phyloP scores from a whole-genome alignment of 2,113 vertebrate genomes.

The Pitta sordida region DNA sequence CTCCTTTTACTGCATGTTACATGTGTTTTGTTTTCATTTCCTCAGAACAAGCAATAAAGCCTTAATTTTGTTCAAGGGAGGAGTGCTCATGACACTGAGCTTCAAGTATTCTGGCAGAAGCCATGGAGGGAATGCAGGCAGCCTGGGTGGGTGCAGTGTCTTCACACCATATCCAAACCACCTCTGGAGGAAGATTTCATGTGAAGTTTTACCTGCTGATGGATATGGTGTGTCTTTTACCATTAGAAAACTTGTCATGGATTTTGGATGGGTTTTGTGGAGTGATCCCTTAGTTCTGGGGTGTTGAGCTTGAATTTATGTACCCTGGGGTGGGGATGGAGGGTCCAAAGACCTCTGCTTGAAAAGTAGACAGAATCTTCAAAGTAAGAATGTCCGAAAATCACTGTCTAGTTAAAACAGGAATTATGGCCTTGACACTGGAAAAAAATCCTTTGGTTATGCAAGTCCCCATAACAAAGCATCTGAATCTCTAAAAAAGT shows the following conservation, averaged over 20 bases:
- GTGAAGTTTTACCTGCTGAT: background rate
- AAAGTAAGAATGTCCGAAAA: background rate
- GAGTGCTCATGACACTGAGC: background rate
- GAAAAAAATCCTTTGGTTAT: background rate
- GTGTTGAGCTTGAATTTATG: background rate
- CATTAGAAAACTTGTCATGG: background rate
- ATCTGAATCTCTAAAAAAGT: background rate
- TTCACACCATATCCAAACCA: background rate
- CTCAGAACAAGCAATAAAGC: constrained; percentile 11
- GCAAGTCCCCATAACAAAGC: background rate
- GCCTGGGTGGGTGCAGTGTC: background rate
- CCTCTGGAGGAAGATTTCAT: fast-evolving
- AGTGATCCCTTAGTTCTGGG: background rate
- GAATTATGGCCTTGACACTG: background rate
- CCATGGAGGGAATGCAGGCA: background rate
- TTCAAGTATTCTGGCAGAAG: background rate
- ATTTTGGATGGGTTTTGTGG: background rate
- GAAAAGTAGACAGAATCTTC: background rate
- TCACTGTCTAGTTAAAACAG: background rate
- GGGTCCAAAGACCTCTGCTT: background rate
- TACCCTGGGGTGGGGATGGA: background rate
- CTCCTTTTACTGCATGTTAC: constrained; percentile 12
- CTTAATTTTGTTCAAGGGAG: constrained; percentile 15
- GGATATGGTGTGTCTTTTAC: background rate
- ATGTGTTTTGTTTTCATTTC: constrained; percentile 55